Conservation (phyloP, 2,888 invertebrate species). For the Meiosimyza platycephala region DNA sequence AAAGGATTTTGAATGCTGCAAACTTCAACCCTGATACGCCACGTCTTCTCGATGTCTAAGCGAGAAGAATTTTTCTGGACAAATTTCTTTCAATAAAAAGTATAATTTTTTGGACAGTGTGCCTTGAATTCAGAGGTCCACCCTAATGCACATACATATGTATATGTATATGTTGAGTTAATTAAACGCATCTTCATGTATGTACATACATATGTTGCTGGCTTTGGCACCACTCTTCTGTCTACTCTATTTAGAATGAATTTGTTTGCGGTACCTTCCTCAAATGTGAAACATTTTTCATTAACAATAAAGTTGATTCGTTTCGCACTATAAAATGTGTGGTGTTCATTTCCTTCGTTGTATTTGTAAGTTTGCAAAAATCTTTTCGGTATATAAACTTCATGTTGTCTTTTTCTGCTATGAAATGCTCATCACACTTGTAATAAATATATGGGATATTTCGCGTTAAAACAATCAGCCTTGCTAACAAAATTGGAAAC, state of each 20-base stretch:
- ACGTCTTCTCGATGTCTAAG: too few species aligned
- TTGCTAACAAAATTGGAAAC: background rate
- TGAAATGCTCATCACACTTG: background rate
- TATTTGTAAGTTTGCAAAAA: background rate
- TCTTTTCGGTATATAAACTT: background rate
- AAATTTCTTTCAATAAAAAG: too few species aligned
- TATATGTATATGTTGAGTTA: background rate
- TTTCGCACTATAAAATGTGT: constrained; percentile 29
- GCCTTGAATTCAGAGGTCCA: too few species aligned
- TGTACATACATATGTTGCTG: background rate
- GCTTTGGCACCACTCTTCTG: background rate
- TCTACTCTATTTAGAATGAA: background rate
- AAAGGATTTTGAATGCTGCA: too few species aligned
- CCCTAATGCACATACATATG: too few species aligned
- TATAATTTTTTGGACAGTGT: too few species aligned
- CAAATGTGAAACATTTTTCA: background rate
- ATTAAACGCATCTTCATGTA: constrained; percentile 17
- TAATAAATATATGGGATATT: background rate
- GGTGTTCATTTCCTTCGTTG: background rate
- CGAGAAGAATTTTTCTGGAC: too few species aligned
- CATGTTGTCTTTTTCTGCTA: background rate
- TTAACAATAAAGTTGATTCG: constrained; percentile 32
- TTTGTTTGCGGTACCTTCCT: constrained; percentile 2
- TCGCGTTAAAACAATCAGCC: background rate
- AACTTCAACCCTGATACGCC: too few species aligned